A percentile compares a stretch with the other conserved stretches of the same genome.
Conservation (phyloP, 2,888 invertebrate species). For the Labia minor region DNA sequence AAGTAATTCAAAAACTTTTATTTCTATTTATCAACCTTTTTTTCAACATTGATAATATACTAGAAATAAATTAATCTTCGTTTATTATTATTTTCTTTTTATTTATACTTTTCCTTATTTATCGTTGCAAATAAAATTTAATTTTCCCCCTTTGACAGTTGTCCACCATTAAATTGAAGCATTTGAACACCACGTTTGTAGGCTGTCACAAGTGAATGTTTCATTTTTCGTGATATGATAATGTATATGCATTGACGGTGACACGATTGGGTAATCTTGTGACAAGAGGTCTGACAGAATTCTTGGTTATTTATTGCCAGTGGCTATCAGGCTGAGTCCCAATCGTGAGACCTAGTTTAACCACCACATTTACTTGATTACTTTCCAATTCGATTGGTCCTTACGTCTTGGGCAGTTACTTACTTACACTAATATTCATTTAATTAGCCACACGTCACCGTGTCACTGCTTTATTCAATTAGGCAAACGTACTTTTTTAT, state of each 20-base stretch:
- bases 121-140: neutral
- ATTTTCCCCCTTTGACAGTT: neutral
- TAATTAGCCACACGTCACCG: too few species aligned
- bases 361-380: too few species aligned
- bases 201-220: neutral
- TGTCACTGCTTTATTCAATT: too few species aligned
- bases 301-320: neutral
- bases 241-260: neutral
- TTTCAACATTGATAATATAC: neutral
- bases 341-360: too few species aligned
- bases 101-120: neutral
- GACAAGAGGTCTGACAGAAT: neutral
- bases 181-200: neutral
- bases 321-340: neutral
- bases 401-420: too few species aligned
- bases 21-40: neutral
- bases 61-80: neutral
- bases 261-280: slow-evolving; percentile 13
- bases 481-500: too few species aligned
- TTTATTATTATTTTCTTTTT: neutral
- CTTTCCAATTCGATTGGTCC: too few species aligned
- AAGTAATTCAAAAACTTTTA: too few species aligned
- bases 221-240: slow-evolving; percentile 8
- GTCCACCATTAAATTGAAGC: neutral
- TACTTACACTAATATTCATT: too few species aligned